Conservation (phyloP, 2,113 vertebrate genomes). For the Falco punctatus region DNA sequence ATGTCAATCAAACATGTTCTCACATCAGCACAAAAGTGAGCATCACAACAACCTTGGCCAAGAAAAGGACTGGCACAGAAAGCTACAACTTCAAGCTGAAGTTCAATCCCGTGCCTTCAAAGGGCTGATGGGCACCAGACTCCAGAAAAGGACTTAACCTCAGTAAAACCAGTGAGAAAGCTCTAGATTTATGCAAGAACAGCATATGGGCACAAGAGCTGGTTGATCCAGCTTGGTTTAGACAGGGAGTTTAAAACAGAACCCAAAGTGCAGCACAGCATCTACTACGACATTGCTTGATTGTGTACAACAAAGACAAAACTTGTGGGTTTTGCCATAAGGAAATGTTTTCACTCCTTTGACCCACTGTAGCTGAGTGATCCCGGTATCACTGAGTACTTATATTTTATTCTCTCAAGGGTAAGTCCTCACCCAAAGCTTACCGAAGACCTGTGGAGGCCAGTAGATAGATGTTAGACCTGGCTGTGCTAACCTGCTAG, state of each 20-base stretch:
- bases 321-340: not conserved
- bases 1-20: not conserved
- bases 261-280: not conserved
- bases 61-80: not conserved
- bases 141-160: not conserved
- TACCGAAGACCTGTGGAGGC: not conserved
- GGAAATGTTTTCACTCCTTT: not conserved
- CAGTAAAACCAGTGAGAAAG: not conserved
- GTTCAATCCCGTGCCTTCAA: not conserved
- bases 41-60: not conserved
- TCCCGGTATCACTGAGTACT: fast-evolving
- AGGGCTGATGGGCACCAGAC: not conserved
- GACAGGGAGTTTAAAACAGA: not conserved
- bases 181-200: not conserved
- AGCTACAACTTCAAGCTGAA: not conserved
- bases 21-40: not conserved
- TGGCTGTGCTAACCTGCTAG: not conserved
- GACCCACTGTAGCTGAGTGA: not conserved
- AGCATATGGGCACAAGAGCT: not conserved
- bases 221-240: not conserved
- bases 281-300: fast-evolving
- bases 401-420: not conserved
- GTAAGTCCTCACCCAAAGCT: not conserved
- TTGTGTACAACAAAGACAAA: not conserved
- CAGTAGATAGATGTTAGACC: not conserved